These are phyloP conservation scores for Streblospio benedicti DNA, from an alignment of 1,140 invertebrate genomes.

Conservation along the genomic window DNA sequence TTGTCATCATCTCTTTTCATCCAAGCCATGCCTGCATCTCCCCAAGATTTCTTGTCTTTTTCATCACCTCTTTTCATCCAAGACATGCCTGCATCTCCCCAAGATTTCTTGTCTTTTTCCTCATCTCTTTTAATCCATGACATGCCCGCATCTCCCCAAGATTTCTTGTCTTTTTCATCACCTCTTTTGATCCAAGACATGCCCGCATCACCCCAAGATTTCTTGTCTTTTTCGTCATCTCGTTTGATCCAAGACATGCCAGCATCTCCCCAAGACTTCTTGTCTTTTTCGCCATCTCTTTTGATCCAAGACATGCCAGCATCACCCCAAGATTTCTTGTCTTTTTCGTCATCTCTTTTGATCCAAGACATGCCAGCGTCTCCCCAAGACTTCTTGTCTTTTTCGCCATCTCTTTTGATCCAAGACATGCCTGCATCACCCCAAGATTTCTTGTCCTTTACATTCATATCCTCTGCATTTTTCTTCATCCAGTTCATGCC, in stretches of 20 bases:
- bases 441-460: background rate
- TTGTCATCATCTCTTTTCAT: slow-evolving; percentile 6
- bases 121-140: slow-evolving; percentile 4
- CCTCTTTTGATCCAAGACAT: slow-evolving; percentile 7
- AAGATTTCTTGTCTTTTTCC: slow-evolving; percentile 1
- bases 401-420: background rate
- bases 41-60: background rate
- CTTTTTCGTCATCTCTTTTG: background rate
- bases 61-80: background rate
- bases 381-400: background rate
- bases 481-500: background rate
- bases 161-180: background rate
- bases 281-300: background rate
- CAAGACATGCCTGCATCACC: background rate
- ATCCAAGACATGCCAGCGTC: background rate
- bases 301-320: slow-evolving; percentile 10
- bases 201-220: background rate
- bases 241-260: slow-evolving; percentile 13
- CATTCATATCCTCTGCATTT: too few relatives aligned
- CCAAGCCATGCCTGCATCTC: slow-evolving; percentile 5
- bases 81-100: background rate
- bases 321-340: background rate
- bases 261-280: slow-evolving; percentile 4
- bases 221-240: background rate
- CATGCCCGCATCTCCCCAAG: slow-evolving; percentile 1